A percentile compares a stretch with the other conserved stretches of the same genome.
phyloP scores from a whole-genome alignment of 1,140 invertebrate genomes.

The Achatina immaculata region DNA sequence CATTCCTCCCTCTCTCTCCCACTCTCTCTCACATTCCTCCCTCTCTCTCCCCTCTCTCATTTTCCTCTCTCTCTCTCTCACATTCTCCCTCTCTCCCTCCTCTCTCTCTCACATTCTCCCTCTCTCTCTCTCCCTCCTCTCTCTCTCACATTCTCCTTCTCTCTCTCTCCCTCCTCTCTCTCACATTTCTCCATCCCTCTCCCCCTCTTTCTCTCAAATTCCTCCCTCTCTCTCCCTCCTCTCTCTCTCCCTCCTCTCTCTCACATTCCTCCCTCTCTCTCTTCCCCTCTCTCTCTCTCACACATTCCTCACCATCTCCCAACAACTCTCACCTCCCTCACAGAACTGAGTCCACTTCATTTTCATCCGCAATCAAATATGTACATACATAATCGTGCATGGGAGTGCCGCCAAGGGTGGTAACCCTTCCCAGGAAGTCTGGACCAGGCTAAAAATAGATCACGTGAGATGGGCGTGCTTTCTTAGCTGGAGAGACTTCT shows the following conservation, averaged over 20 bases:
- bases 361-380: background rate
- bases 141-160: background rate
- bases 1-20: no score
- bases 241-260: background rate
- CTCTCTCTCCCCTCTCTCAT: background rate
- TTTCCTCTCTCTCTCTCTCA: background rate
- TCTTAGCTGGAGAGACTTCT: no score
- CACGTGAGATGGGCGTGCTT: no score
- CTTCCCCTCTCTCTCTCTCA: constrained; percentile 30
- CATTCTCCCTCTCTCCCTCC: background rate
- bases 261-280: background rate
- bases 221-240: background rate
- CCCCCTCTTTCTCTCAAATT: background rate
- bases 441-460: no score
- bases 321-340: constrained; percentile 1
- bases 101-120: background rate
- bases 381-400: background rate
- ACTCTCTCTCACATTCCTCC: background rate
- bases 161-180: background rate
- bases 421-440: no score
- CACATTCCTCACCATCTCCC: background rate
- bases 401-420: background rate
- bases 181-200: background rate
- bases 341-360: background rate
- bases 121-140: background rate